These are phyloP conservation scores for Gryllus bimaculatus DNA, from an alignment of 1,140 invertebrate genomes.

Conservation along the genomic window DNA sequence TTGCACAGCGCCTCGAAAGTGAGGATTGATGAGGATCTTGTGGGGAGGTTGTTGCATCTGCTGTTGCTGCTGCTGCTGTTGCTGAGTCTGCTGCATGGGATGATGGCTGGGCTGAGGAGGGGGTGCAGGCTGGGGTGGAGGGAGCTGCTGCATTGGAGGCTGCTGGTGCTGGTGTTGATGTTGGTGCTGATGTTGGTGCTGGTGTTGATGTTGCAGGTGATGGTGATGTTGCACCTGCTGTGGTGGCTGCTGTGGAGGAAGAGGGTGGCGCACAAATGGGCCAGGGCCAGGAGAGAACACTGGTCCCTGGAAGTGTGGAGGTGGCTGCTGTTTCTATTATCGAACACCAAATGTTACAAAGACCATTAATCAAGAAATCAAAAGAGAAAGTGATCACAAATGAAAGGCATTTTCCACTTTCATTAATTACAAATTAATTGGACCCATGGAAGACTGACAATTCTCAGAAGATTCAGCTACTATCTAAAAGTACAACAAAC, in stretches of 20 bases:
- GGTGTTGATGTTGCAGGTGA: not conserved
- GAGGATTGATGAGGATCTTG: conserved; percentile 41
- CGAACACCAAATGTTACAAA: not conserved
- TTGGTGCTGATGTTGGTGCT: not conserved
- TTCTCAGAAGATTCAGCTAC: too few species aligned
- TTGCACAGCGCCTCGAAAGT: conserved; percentile 36
- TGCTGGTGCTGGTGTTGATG: conserved; percentile 6
- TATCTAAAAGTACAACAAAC: too few species aligned
- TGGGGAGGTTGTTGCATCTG: conserved; percentile 24
- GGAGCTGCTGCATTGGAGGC: not conserved
- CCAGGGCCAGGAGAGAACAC: not conserved
- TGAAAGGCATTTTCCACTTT: too few species aligned
- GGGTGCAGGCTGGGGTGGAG: not conserved
- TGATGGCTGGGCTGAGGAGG: conserved; percentile 6
- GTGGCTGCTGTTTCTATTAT: not conserved
- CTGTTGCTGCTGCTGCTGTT: conserved; percentile 11
- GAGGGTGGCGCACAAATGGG: not conserved
- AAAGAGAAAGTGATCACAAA: too few species aligned
- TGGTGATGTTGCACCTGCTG: not conserved
- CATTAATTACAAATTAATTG: too few species aligned
- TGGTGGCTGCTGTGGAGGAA: not conserved
- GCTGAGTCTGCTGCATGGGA: not conserved
- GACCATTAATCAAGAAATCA: too few species aligned
- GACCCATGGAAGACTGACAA: too few species aligned
- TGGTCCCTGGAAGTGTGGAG: not conserved